Conservation (phyloP, 2,797 vertebrate genomes). For the Pipistrellus nathusii region DNA sequence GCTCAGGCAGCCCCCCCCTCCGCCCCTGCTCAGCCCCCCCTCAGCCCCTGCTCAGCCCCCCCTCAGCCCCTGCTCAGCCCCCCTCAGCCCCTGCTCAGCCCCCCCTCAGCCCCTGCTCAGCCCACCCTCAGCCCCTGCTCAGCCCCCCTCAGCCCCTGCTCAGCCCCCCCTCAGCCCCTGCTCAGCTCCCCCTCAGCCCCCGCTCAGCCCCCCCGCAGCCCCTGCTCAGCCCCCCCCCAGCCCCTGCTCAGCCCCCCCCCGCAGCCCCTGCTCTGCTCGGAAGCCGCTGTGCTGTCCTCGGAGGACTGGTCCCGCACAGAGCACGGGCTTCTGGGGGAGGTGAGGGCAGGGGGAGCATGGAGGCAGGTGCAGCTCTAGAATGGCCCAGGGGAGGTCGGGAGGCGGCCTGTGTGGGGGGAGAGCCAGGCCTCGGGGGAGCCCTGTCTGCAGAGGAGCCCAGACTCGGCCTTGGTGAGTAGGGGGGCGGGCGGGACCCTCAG, state of each 20-base stretch:
- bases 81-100: too few species aligned
- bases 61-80: too few species aligned
- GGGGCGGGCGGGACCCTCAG: background rate
- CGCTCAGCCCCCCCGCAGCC: too few species aligned
- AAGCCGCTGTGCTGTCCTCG: fast-evolving
- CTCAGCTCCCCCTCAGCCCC: too few species aligned
- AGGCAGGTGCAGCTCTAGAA: background rate
- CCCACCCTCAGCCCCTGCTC: too few species aligned
- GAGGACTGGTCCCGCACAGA: background rate
- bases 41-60: too few species aligned
- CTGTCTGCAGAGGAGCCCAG: background rate
- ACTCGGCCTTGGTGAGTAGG: background rate
- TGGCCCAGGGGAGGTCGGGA: background rate
- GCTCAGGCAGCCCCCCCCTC: background rate
- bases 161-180: too few species aligned
- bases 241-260: too few species aligned
- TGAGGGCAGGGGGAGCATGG: background rate
- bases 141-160: too few species aligned
- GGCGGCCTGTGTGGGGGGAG: background rate
- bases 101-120: too few species aligned
- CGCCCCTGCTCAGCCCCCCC: too few species aligned
- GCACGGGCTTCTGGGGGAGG: background rate
- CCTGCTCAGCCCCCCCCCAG: too few species aligned
- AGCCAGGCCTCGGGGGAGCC: background rate
- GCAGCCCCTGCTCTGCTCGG: background rate